Base-by-base conservation (phyloP, 2,113 vertebrate genomes). In the Lonchura striata region DNA sequence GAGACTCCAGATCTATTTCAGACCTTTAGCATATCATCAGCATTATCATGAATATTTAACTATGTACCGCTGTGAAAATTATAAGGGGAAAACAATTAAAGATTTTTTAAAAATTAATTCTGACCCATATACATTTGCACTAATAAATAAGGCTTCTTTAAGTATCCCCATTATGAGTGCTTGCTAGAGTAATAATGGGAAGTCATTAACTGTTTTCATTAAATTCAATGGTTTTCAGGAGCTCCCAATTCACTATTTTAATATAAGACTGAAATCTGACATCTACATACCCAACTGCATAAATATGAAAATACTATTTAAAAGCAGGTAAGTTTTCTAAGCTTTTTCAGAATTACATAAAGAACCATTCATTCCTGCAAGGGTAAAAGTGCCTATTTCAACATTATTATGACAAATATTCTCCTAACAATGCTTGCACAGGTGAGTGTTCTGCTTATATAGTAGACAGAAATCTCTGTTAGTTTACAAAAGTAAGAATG, bases 101-200 rank as follows among this genome's bases (percentile, higher is more conserved):
- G 97, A 97, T 94, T 97, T 98, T 97, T 96, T 25, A 82, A 98
- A 97, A 98, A 98, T 98, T 98, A 98, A 98, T 98, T 98, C 97
- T 97, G 97, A 98, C 97, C 98, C 97, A 98, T 98, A 97, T 97
- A 97, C 97, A 97, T 98, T 98, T 97, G 95, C 97, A 96, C 96
- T 98, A 98, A 98, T 98, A 98, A 98, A 98, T 98, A 98, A 97
- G 95, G 93, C 95, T 97, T 97, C 97, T 95, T 94, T 93, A 98
- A 98, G 93, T 81, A 79, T 94, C 92, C 92, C 95, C 97, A 97
- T 97, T 95, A 97, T 96, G 96, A 97, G 94, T 77, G 93, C 92
- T 83, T 95, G 72, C 95, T 78, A 68, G 83, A 92, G 94, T 94
- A 95, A 95, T 97, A 98, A 97, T 37, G 37, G 86, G 90, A 97